Conservation (phyloP, 2,113 vertebrate species). For the Pygoscelis adeliae region DNA sequence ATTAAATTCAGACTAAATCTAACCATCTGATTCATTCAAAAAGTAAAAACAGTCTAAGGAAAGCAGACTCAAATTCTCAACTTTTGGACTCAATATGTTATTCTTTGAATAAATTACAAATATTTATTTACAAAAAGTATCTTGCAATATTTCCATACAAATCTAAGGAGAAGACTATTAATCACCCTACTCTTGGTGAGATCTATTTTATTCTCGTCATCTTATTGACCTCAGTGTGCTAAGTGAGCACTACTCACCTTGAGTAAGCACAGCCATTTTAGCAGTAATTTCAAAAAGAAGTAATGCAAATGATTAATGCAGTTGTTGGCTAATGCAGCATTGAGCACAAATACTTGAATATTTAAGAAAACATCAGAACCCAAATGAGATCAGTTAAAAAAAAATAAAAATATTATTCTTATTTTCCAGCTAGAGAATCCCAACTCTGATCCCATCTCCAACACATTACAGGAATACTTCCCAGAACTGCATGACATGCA, state of each 20-base stretch:
- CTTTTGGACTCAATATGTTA: background rate
- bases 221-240: background rate
- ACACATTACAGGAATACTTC: background rate
- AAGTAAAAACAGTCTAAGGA: background rate
- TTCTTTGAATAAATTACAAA: background rate
- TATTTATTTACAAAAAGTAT: background rate
- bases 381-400: background rate
- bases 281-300: background rate
- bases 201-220: background rate
- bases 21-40: background rate
- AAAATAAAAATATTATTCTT: background rate
- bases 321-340: background rate
- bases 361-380: background rate
- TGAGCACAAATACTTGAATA: background rate
- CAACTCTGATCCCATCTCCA: background rate
- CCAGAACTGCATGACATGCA: rapidly evolving
- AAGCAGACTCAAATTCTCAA: background rate
- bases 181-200: background rate
- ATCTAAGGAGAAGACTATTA: background rate
- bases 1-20: background rate
- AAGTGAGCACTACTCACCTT: background rate
- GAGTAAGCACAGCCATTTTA: background rate
- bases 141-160: background rate
- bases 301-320: background rate
- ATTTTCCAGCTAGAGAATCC: background rate